Percentiles rank a stretch among this genome's conserved stretches.
phyloP scores from a whole-genome alignment of 2,888 invertebrate genomes.

The Chymomyza procnemis region DNA sequence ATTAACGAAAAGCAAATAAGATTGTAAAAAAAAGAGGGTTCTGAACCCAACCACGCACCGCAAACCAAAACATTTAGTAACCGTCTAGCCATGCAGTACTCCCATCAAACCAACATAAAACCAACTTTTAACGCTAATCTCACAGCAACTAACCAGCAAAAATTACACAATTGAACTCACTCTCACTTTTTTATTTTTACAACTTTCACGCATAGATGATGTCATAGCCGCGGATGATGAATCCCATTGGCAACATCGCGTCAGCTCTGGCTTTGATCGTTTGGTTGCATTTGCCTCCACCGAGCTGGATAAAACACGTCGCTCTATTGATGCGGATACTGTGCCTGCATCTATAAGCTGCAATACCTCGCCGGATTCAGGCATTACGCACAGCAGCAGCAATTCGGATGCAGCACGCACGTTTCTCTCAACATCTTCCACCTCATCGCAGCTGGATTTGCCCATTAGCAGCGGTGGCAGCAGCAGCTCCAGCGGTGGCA shows the following conservation, averaged over 20 bases:
- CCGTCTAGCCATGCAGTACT: background rate
- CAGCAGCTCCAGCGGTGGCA: conserved; percentile 52
- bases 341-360: conserved; percentile 81
- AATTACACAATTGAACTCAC: background rate
- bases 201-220: conserved; percentile 67
- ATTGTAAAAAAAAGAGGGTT: conserved; percentile 11
- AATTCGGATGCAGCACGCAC: conserved; percentile 77
- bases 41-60: background rate
- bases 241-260: conserved; percentile 94
- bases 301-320: conserved; percentile 90
- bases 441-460: conserved; percentile 78
- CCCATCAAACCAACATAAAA: background rate
- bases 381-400: conserved; percentile 85
- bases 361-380: conserved; percentile 92
- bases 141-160: background rate
- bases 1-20: background rate
- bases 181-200: conserved; percentile 9
- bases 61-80: background rate
- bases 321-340: conserved; percentile 87
- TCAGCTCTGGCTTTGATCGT: conserved; percentile 95
- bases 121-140: background rate
- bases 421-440: conserved; percentile 79
- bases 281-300: conserved; percentile 95
- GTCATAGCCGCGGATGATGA: conserved; percentile 85
- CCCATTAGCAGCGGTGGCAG: conserved; percentile 70